Base-by-base conservation (phyloP, 2,888 invertebrate genomes). In the Sturmia bella region DNA sequence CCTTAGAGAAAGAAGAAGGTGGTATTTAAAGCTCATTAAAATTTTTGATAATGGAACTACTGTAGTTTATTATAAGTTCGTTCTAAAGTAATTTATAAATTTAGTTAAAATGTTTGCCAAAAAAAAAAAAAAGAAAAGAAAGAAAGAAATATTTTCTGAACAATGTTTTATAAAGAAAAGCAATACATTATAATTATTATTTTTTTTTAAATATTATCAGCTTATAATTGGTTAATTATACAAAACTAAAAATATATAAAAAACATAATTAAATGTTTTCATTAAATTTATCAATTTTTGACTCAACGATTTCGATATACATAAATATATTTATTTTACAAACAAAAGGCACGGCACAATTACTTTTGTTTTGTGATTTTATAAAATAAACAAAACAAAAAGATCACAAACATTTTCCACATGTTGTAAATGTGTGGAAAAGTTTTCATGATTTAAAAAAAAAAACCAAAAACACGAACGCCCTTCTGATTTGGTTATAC, bases 61-160 rank as follows among this genome's bases (percentile, higher is more conserved):
- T 76, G 39, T 76, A 76, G 56, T 73, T n/a, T 64, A 56, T 63
- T 41, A 81, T 77, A 77, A 68, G 68, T 75, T 74, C 57, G 57
- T 79, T 80, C 61, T 68, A 64, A 80, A 79, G 27, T 81, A 73
- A 61, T 72, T 80, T 83, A 80, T 78, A 68, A 66, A 69, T 59
- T 83, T 83, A 77, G 73, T 79, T 80, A 80, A 74, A 85, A 82
- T 85, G 83, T 84, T 83, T 85, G 77, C 84, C 81, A 84, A 83
- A 84, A 84, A 85, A 83, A 32, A 83, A 83, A 72, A 57, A 77
- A 72, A 45, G n/a, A n/a, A n/a, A n/a, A 83, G 9, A 83, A 83
- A 72, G 54, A 77, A 72, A 45, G 48, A 32, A 77, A 43, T 32
- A 37, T 59, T 32, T 50, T 57, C 41, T 48, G 39, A 39, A 59